Evolutionary conservation across 1,140 invertebrate genomes (phyloP).

Genomic region (Dysdera silvatica): DNA sequence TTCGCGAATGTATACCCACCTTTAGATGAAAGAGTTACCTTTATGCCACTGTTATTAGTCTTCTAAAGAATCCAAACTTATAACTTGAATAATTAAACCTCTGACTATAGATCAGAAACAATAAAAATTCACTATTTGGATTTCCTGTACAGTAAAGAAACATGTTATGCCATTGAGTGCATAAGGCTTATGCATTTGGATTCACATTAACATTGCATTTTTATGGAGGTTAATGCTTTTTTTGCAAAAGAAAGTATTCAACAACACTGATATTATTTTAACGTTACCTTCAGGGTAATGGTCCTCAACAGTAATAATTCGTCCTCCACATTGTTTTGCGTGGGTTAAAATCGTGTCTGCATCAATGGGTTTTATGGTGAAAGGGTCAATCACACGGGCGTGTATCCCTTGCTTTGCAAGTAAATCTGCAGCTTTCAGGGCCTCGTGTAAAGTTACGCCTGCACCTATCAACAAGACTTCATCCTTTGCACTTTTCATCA

Average conservation of each 20-base stretch:
- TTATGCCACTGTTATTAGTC: too few relatives aligned
- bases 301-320: conserved; percentile 89
- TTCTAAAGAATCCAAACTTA: too few relatives aligned
- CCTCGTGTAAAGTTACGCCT: conserved; percentile 88
- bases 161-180: not conserved
- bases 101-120: not conserved
- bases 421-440: conserved; percentile 70
- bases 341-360: conserved; percentile 62
- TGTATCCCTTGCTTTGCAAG: conserved; percentile 58
- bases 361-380: conserved; percentile 95
- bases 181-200: not conserved
- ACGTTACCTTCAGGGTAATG: conserved; percentile 88
- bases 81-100: not conserved
- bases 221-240: not conserved
- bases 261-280: too few relatives aligned
- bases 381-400: conserved; percentile 79
- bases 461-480: conserved; percentile 76
- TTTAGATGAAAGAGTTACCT: too few relatives aligned
- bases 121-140: not conserved
- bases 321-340: conserved; percentile 69
- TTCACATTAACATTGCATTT: not conserved
- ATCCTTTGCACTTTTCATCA: conserved; percentile 65
- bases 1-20: too few relatives aligned
- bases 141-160: not conserved
- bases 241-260: conserved; percentile 4